Percentiles rank a stretch among this genome's conserved stretches.
These are phyloP conservation scores for Melanargia galathea DNA, from an alignment of 2,888 invertebrate species.

Conservation along the genomic window DNA sequence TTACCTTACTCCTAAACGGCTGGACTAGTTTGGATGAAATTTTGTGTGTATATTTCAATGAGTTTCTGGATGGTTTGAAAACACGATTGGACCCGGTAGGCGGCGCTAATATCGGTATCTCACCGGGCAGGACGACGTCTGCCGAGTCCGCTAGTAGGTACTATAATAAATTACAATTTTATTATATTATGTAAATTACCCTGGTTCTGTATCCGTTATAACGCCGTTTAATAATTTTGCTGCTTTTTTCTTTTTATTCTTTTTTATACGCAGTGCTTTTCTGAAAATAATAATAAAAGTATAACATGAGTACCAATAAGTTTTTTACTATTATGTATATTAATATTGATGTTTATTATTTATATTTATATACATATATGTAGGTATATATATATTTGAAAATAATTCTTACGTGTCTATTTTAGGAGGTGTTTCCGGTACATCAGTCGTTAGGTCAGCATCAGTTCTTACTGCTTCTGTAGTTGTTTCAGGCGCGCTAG, in stretches of 20 bases:
- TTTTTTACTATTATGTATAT: not conserved
- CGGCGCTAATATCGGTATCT: too few species aligned
- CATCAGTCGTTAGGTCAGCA: not conserved
- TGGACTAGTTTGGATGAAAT: too few species aligned
- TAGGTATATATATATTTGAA: too few species aligned
- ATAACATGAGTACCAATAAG: not conserved
- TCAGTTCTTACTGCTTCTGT: not conserved
- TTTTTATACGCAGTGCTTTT: constrained; percentile 4
- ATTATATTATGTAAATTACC: constrained; percentile 17
- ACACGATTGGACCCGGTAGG: too few species aligned
- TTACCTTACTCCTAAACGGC: too few species aligned
- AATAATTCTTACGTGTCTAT: constrained; percentile 9
- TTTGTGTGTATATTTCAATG: too few species aligned
- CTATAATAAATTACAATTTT: too few species aligned
- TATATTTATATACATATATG: too few species aligned
- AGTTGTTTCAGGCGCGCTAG: not conserved
- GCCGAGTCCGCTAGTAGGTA: too few species aligned
- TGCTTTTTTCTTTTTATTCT: constrained; percentile 23
- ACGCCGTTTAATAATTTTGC: constrained; percentile 10
- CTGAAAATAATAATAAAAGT: constrained; percentile 16
- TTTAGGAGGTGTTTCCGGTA: constrained; percentile 3
- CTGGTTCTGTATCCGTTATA: constrained; percentile 1
- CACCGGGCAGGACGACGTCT: too few species aligned
- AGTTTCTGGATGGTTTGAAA: too few species aligned
- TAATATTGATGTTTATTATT: too few species aligned